These are phyloP conservation scores for Crioceris asparagi DNA, from an alignment of 2,888 invertebrate genomes.

Conservation along the genomic window DNA sequence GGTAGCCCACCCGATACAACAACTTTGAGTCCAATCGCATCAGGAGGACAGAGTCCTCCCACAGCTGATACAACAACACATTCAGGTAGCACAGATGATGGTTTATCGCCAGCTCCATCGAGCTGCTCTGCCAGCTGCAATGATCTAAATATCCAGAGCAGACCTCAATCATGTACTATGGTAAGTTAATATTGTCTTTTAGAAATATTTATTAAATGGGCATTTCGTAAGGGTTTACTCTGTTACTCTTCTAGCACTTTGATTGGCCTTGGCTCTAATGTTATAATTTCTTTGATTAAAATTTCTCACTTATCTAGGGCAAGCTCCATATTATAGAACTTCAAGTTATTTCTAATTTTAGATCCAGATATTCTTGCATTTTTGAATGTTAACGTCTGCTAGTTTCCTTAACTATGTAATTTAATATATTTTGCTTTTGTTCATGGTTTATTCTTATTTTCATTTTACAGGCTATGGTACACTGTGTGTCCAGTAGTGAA, in stretches of 20 bases:
- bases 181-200: conserved; percentile 25
- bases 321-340: no score
- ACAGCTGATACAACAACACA: conserved; percentile 39
- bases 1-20: conserved; percentile 76
- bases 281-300: neutral
- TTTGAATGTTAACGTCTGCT: no score
- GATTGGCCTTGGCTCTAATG: neutral
- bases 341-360: no score
- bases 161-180: conserved; percentile 37
- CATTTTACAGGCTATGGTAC: conserved; percentile 62
- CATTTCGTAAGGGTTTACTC: neutral
- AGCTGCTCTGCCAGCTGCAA: conserved; percentile 33
- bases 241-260: neutral
- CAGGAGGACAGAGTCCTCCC: conserved; percentile 40
- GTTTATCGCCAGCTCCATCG: conserved; percentile 37
- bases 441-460: neutral
- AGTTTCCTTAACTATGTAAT: no score
- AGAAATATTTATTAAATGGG: neutral
- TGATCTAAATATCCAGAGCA: conserved; percentile 26
- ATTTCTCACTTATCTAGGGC: no score
- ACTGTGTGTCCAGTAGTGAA: conserved; percentile 79
- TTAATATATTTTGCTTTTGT: no score
- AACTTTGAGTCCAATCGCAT: conserved; percentile 67
- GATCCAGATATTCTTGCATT: no score
- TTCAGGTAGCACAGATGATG: conserved; percentile 37